Conservation (phyloP, 1,140 invertebrate species). For the Drosophila baimaii region DNA sequence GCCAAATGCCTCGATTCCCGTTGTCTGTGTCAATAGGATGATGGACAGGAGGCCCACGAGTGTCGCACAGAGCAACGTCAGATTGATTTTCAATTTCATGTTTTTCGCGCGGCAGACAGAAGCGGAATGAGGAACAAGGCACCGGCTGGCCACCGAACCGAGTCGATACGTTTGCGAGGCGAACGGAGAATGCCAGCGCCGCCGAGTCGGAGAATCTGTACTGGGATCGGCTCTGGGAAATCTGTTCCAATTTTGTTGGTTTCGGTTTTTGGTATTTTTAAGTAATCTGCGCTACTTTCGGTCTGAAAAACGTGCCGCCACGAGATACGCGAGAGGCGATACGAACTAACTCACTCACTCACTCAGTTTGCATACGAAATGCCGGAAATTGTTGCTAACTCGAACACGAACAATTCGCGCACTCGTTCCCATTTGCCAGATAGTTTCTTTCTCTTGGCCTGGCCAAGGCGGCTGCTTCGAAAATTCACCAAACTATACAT, state of each 20-base stretch:
- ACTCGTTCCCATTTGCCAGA: constrained; percentile 52
- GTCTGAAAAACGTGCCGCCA: constrained; percentile 37
- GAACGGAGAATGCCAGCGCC: constrained; percentile 31
- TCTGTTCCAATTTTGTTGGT: constrained; percentile 51
- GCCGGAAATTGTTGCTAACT: constrained; percentile 76
- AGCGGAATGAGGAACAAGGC: constrained; percentile 23
- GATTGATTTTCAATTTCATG: constrained; percentile 78
- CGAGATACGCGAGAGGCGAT: too few species aligned
- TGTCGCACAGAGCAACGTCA: constrained; percentile 59
- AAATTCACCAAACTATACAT: constrained; percentile 50
- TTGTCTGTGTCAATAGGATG: constrained; percentile 69
- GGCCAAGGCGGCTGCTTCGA: constrained; percentile 17
- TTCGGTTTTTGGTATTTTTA: constrained; percentile 69
- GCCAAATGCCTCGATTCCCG: constrained; percentile 40
- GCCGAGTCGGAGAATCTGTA: constrained; percentile 11
- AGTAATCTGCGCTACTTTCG: constrained; percentile 74
- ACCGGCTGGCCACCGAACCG: constrained; percentile 7
- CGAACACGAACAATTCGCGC: constrained; percentile 40
- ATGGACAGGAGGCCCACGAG: constrained; percentile 69
- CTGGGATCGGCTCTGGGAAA: constrained; percentile 26
- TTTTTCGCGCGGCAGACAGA: constrained; percentile 49
- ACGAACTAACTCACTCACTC: constrained; percentile 33
- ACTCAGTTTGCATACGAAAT: constrained; percentile 76
- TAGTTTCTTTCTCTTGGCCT: constrained; percentile 25
- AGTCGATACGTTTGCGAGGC: constrained; percentile 18